Evolutionary conservation across 2,113 vertebrate genomes (phyloP), one percentile per base, ranked within the genome.

Genomic region (Henicopernis longicauda): DNA sequence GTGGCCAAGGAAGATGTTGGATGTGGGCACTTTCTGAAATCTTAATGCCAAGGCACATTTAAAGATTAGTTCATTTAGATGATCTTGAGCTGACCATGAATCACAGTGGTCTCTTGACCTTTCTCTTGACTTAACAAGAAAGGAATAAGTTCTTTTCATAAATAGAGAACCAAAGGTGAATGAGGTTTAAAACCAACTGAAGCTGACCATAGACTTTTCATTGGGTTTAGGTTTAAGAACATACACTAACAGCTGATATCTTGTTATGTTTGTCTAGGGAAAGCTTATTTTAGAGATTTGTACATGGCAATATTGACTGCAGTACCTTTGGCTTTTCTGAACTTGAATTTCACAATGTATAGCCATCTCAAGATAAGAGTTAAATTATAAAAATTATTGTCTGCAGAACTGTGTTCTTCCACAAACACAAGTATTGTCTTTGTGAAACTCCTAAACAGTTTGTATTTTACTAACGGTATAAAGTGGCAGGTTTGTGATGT

Each of bases 391-490:
- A 88, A 90, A 13, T 4, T 3, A 15, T 65, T 5, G 26, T 78
- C 31, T 27, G 18, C 27, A 47, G 14, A 93, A 47, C 22, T 55
- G 17, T 42, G 84, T 86, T 66, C 7, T 79, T 80, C 34, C 42
- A 45, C 47, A 76, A 79, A 55, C n/a, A 32, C 10, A 57, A 9
- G 27, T 54, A 36, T 58, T 67, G 9, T 23, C 10, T 63, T 62
- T 62, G 31, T 66, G 58, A 89, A 71, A 58, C 23, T 6, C 19
- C 10, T 40, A 5, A 44, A n/a, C 36, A 32, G 17, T 66, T 62
- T 8, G 4, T 0, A 0, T 66, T 83, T 89, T 52, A 18, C 22
- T 66, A 38, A 23, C 1, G 12, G 26, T 23, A 15, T 54, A 10
- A 76, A 72, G 12, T 62, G 32, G 16, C n/a, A 67, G 52, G 16